Conservation (phyloP, 2,888 invertebrate species). For the Dendrolimus pini region DNA sequence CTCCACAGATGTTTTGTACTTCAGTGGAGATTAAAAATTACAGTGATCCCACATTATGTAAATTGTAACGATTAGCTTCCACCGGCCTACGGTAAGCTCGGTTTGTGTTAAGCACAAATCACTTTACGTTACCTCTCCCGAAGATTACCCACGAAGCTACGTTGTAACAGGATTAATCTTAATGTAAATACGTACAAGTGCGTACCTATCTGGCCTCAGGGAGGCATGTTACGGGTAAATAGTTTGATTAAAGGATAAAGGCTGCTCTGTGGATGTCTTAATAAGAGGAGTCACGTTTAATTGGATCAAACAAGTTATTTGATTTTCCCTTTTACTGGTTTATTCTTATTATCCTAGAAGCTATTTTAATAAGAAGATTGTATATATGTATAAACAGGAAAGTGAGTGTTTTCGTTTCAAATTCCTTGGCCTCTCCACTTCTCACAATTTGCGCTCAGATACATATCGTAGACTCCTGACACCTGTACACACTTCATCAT, state of each 20-base stretch:
- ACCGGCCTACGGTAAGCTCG: slow-evolving; percentile 20
- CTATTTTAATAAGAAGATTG: no score
- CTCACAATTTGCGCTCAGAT: no score
- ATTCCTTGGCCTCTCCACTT: no score
- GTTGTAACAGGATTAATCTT: slow-evolving; percentile 17
- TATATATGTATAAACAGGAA: no score
- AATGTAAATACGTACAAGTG: slow-evolving; percentile 11
- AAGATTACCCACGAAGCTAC: slow-evolving; percentile 13
- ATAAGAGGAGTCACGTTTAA: slow-evolving; percentile 1
- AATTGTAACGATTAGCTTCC: slow-evolving; percentile 28
- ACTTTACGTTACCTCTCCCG: slow-evolving; percentile 18
- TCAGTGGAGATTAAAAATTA: background rate
- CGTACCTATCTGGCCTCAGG: background rate
- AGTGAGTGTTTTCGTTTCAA: no score
- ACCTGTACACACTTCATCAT: no score
- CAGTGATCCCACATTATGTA: slow-evolving; percentile 24
- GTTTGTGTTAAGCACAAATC: slow-evolving; percentile 29
- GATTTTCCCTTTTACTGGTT: no score
- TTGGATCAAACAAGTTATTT: background rate
- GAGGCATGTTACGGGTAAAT: slow-evolving; percentile 3
- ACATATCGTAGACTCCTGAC: no score
- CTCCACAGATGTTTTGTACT: background rate
- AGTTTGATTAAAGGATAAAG: slow-evolving; percentile 4
- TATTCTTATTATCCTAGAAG: no score
- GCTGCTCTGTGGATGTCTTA: background rate